Conservation (phyloP, 2,797 vertebrate species). For the Rhinoraja longicauda region DNA sequence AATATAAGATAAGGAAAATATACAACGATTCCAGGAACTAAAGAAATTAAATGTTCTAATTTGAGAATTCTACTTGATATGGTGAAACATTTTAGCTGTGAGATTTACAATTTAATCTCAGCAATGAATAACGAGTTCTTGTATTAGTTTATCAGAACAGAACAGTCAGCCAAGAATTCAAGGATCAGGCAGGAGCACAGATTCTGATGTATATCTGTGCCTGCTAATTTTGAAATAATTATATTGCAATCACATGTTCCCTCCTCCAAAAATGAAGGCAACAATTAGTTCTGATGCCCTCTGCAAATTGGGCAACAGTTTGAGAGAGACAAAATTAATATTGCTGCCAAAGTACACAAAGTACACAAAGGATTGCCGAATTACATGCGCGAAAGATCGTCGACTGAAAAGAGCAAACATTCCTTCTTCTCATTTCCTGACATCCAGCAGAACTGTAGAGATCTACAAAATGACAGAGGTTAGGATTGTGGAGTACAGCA, state of each 20-base stretch:
- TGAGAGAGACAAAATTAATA: not conserved
- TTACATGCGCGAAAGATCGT: not conserved
- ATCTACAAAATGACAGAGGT: not conserved
- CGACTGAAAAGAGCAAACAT: not conserved
- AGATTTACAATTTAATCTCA: not conserved
- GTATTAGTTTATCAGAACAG: not conserved
- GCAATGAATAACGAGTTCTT: not conserved
- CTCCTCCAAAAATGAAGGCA: not conserved
- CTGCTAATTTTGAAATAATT: not conserved
- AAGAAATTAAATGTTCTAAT: not conserved
- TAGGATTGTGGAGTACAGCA: too few relatives aligned
- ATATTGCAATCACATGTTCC: not conserved
- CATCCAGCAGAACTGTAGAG: not conserved
- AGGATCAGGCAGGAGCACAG: not conserved
- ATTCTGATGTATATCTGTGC: not conserved
- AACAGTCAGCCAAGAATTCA: not conserved
- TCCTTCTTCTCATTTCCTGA: not conserved
- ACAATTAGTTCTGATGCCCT: too few relatives aligned
- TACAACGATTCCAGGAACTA: not conserved
- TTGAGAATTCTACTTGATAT: not conserved
- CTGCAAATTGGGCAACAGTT: not conserved
- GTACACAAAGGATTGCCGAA: not conserved
- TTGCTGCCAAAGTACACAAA: not conserved
- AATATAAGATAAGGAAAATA: not conserved
- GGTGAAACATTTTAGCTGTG: not conserved